phyloP scores from a whole-genome alignment of 2,888 invertebrate genomes.

The Cataglyphis livida region DNA sequence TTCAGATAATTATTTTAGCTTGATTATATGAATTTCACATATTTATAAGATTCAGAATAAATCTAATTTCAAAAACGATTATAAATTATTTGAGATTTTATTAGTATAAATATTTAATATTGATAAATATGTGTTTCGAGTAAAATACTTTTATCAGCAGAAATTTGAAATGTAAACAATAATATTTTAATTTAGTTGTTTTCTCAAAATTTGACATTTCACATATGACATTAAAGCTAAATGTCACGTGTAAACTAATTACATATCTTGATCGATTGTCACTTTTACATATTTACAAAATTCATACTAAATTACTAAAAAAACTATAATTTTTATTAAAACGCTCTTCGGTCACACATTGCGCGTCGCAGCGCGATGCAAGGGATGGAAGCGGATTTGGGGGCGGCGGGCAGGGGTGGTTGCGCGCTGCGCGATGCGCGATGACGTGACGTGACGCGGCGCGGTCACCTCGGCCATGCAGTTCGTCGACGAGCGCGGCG shows the following conservation, averaged over 20 bases:
- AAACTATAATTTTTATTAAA: neutral
- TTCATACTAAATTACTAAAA: neutral
- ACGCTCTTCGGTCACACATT: neutral
- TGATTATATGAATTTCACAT: neutral
- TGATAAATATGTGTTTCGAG: neutral
- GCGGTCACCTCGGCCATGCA: slow-evolving; percentile 73
- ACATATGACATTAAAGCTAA: too few species aligned
- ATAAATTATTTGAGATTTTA: neutral
- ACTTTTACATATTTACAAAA: neutral
- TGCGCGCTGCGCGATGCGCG: slow-evolving; percentile 33
- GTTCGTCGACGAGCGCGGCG: slow-evolving; percentile 78
- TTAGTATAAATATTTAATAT: neutral
- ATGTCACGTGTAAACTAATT: too few species aligned
- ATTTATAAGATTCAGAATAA: neutral
- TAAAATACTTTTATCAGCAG: neutral
- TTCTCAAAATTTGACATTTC: neutral
- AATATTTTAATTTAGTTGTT: neutral
- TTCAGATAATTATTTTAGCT: neutral
- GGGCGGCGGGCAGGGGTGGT: slow-evolving; percentile 53
- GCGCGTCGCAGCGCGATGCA: neutral
- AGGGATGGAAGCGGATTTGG: slow-evolving; percentile 6
- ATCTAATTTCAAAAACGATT: neutral
- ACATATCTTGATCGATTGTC: too few species aligned
- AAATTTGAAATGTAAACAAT: too few species aligned
- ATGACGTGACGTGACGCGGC: slow-evolving; percentile 45